A percentile compares a stretch with the other conserved stretches of the same genome.
Conservation (phyloP, 2,888 invertebrate genomes). For the Nymphalis urticae region DNA sequence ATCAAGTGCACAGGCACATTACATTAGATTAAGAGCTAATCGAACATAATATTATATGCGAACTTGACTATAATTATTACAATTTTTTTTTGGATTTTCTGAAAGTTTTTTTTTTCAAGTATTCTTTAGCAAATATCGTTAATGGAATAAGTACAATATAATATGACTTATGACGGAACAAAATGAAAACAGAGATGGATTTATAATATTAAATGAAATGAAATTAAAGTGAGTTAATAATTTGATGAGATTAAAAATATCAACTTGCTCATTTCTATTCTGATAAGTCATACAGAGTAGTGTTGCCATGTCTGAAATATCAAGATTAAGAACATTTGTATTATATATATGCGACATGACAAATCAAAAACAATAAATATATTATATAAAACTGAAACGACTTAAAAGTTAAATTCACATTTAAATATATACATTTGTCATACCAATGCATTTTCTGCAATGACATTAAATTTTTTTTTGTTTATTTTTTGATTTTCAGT, state of each 20-base stretch:
- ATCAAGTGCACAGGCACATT: slow-evolving; percentile 76
- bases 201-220: slow-evolving; percentile 58
- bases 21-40: slow-evolving; percentile 74
- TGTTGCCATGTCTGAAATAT: slow-evolving; percentile 30
- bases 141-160: slow-evolving; percentile 80
- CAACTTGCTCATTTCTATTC: slow-evolving; percentile 61
- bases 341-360: slow-evolving; percentile 53
- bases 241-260: slow-evolving; percentile 60
- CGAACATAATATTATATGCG: slow-evolving; percentile 78
- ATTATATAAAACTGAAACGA: slow-evolving; percentile 62
- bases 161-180: slow-evolving; percentile 70
- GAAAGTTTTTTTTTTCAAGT: slow-evolving; percentile 54
- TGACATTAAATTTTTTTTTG: slow-evolving; percentile 60
- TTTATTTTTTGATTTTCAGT: slow-evolving; percentile 67
- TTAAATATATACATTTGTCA: slow-evolving; percentile 71
- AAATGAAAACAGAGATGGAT: slow-evolving; percentile 49
- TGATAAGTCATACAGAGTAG: slow-evolving; percentile 38
- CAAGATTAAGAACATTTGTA: neutral
- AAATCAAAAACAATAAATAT: slow-evolving; percentile 53
- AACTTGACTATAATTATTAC: slow-evolving; percentile 60
- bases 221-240: slow-evolving; percentile 64
- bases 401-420: slow-evolving; percentile 70
- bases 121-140: slow-evolving; percentile 77
- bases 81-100: slow-evolving; percentile 64
- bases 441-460: slow-evolving; percentile 65